Conservation (phyloP, 2,888 invertebrate genomes). For the Dryobota labecula region DNA sequence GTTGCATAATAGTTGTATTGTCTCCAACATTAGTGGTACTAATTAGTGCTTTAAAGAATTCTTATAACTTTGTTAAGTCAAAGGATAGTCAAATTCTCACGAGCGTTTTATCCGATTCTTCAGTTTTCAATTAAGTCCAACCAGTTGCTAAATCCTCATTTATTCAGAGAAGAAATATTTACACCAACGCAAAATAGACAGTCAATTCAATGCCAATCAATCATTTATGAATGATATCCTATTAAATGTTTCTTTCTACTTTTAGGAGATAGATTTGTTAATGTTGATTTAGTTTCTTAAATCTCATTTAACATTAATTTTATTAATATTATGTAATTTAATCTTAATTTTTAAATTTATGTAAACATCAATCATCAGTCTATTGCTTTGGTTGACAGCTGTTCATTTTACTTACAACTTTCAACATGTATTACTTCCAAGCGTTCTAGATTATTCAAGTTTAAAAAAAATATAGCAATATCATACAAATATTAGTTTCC, state of each 20-base stretch:
- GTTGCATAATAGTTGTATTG: constrained; percentile 1
- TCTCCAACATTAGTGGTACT: constrained; percentile 11
- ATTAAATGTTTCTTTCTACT: constrained; percentile 22
- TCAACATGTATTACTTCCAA: background rate
- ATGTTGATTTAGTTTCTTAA: constrained; percentile 33
- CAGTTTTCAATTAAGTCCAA: background rate
- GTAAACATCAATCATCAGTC: constrained; percentile 6
- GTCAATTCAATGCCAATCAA: constrained; percentile 34
- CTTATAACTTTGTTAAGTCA: constrained; percentile 10
- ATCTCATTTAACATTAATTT: constrained; percentile 29
- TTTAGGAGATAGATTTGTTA: constrained; percentile 10
- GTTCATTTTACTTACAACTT: background rate
- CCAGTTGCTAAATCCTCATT: constrained; percentile 7
- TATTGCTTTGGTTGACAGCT: background rate
- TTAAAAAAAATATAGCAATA: background rate
- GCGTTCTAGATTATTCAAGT: background rate
- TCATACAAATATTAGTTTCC: background rate
- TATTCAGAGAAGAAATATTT: constrained; percentile 17
- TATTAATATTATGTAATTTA: constrained; percentile 21
- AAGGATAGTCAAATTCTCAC: constrained; percentile 18
- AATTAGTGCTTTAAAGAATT: constrained; percentile 31
- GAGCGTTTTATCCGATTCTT: background rate
- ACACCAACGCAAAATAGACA: constrained; percentile 35
- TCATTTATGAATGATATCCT: constrained; percentile 24
- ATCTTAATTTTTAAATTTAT: constrained; percentile 20